Evolutionary conservation across 2,888 invertebrate species (phyloP).

Genomic region (Argyresthia goedartella): DNA sequence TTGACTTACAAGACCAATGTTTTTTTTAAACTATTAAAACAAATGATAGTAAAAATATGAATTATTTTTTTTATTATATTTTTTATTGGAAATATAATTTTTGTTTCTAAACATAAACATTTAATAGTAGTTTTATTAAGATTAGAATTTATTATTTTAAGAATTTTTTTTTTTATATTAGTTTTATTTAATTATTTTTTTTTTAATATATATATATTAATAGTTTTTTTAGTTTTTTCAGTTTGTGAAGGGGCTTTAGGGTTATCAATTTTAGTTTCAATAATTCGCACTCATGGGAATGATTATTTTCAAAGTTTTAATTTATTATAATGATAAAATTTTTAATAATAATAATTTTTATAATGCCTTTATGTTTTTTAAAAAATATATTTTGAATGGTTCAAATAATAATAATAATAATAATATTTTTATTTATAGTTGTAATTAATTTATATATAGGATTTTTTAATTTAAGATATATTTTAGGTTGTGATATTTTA

Average conservation of each 20-base stretch:
- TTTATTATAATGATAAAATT: conserved; percentile 71
- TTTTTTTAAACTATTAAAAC: conserved; percentile 77
- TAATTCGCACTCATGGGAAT: conserved; percentile 74
- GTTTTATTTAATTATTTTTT: conserved; percentile 50
- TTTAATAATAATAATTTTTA: conserved; percentile 55
- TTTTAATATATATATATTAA: conserved; percentile 67
- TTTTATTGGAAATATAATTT: conserved; percentile 61
- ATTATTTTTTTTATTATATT: conserved; percentile 54
- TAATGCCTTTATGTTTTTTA: conserved; percentile 63
- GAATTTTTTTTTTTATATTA: conserved; percentile 63
- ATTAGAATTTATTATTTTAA: conserved; percentile 72
- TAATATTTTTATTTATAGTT: conserved; percentile 61
- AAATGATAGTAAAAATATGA: conserved; percentile 53
- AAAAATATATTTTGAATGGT: conserved; percentile 65
- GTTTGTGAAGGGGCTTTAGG: conserved; percentile 77
- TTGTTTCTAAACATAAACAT: conserved; percentile 70
- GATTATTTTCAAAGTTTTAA: conserved; percentile 74
- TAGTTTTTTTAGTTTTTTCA: conserved; percentile 73
- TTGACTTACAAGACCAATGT: conserved; percentile 79
- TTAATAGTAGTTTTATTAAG: conserved; percentile 71
- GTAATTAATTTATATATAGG: conserved; percentile 33
- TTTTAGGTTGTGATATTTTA: conserved; percentile 59
- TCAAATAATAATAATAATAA: conserved; percentile 59
- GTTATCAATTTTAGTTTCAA: conserved; percentile 71
- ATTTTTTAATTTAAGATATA: conserved; percentile 49